Base-by-base conservation (phyloP, 2,113 vertebrate species). In the Heterotilapia buettikoferi region DNA sequence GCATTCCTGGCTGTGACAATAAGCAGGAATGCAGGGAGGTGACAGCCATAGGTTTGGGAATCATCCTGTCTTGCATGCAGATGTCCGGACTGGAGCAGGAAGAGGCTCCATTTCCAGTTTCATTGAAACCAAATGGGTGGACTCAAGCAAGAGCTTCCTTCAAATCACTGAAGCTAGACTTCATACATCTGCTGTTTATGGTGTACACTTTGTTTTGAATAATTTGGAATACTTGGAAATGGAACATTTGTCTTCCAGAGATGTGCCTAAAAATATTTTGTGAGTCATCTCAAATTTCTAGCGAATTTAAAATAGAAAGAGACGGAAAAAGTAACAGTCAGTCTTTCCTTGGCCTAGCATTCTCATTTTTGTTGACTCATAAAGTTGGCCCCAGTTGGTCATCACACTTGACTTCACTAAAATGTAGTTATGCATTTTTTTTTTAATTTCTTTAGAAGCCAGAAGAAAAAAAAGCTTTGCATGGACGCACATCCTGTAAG, bases 61-160 rank as follows among this genome's bases (percentile, higher is more conserved):
- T 87, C 87, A 91, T 93, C 86, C 90, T 85, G 90, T 91, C 87
- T 89, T 89, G 57, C 92, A 86, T 92, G 90, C 92, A 92, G 87
- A 94, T 90, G 90, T 95, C 91, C 56, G 68, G 86, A 85, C 9
- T 59, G 86, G 84, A 61, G 86, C 94, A 96, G 94, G 94, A 96
- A 96, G 90, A 80, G 73, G 61, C 89, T 90, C 86, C 50, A 82
- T 83, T 93, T 93, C 90, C 92, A 90, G 80, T 79, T 93, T 89
- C 53, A 90, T 59, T 50, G 29, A 68, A 90, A 90, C 59, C 56
- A 89, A 31, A 63, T 85, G 86, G 87, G 90, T 89, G 87, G 80
- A 90, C 85, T 86, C 33, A 40, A 80, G 80, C 71, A 36, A 84
- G 52, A 43, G 19, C 52, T 84, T 57, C 52, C 36, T 59, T 61